Conservation (phyloP, 2,888 invertebrate genomes). For the Eumacrocentrus americanus region DNA sequence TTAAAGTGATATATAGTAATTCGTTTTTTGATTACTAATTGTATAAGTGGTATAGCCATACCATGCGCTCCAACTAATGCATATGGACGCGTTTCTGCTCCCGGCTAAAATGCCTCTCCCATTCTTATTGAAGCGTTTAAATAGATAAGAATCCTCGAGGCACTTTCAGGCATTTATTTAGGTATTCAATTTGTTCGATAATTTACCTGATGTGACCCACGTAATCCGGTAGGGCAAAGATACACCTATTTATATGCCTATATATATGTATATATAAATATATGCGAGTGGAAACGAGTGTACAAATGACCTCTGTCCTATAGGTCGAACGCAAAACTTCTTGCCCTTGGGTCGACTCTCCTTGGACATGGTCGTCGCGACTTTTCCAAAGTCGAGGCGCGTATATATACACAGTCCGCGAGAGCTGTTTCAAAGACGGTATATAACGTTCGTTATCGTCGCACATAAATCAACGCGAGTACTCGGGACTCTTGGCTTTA, state of each 20-base stretch:
- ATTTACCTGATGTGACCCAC: not conserved
- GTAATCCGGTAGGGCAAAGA: not conserved
- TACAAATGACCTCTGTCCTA: slow-evolving; percentile 6
- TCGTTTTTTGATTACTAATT: too few species aligned
- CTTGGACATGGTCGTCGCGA: not conserved
- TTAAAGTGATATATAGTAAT: not conserved
- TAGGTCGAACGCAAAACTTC: not conserved
- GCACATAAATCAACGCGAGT: slow-evolving; percentile 36
- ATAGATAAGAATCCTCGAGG: not conserved
- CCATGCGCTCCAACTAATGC: too few species aligned
- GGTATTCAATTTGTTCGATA: not conserved
- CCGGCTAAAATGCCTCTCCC: not conserved
- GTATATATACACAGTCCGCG: not conserved
- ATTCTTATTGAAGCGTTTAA: not conserved
- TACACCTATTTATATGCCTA: too few species aligned
- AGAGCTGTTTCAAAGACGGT: slow-evolving; percentile 21
- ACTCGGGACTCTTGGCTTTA: slow-evolving; percentile 30
- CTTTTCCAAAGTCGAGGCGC: slow-evolving; percentile 10
- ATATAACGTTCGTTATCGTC: slow-evolving; percentile 36
- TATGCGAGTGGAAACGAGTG: not conserved
- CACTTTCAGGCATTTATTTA: not conserved
- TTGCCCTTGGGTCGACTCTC: not conserved
- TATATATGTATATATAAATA: not conserved
- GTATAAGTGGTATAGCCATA: too few species aligned
- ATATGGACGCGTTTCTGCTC: not conserved